Percentiles rank a stretch among this genome's conserved stretches.
Evolutionary conservation across 1,140 invertebrate species (phyloP).

Genomic region (Goniozus legneri): DNA sequence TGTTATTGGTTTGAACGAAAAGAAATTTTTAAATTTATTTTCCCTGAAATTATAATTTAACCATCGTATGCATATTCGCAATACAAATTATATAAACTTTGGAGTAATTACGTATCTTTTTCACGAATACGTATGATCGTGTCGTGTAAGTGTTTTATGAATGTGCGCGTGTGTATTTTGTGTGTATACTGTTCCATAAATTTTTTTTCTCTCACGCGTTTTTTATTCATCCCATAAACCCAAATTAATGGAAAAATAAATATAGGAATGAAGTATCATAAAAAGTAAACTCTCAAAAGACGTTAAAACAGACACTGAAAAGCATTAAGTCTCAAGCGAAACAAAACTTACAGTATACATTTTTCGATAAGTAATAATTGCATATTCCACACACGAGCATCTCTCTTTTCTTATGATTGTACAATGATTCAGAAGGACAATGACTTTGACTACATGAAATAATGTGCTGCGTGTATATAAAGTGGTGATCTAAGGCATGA

Average conservation of each 20-base stretch:
- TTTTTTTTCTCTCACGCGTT: constrained; percentile 12
- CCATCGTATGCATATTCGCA: constrained; percentile 8
- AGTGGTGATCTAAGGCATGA: constrained; percentile 30
- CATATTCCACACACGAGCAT: constrained; percentile 39
- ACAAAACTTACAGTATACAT: constrained; percentile 31
- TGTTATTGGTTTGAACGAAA: constrained; percentile 13
- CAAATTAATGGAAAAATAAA: constrained; percentile 10
- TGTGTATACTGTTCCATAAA: constrained; percentile 18
- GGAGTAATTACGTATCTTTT: constrained; percentile 17
- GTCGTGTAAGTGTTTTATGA: constrained; percentile 5
- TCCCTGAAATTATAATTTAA: constrained; percentile 13
- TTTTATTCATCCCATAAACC: constrained; percentile 1
- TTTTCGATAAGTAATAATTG: constrained; percentile 21
- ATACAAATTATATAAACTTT: constrained; percentile 7
- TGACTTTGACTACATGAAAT: constrained; percentile 31
- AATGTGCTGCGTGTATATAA: constrained; percentile 25
- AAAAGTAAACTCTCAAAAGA: constrained; percentile 17
- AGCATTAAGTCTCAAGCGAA: constrained; percentile 43
- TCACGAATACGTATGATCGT: not conserved
- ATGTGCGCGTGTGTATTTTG: constrained; percentile 5
- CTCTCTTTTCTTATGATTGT: constrained; percentile 19
- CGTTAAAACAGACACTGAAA: constrained; percentile 24
- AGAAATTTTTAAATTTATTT: constrained; percentile 10
- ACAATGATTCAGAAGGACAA: constrained; percentile 18
- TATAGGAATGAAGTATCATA: constrained; percentile 12